Conservation (phyloP, 1,140 invertebrate genomes). For the Trissolcus basalis region DNA sequence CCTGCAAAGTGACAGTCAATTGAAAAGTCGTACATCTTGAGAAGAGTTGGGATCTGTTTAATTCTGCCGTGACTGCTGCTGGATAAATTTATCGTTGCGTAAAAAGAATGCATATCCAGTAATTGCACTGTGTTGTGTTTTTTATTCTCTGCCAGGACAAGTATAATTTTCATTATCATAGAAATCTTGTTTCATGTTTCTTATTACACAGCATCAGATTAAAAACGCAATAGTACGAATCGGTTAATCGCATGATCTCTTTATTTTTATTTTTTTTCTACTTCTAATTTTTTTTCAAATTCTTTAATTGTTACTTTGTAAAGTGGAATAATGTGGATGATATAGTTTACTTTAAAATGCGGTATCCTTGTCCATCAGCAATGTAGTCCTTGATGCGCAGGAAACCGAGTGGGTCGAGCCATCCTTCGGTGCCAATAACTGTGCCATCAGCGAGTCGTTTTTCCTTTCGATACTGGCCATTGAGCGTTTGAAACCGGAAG, state of each 20-base stretch:
- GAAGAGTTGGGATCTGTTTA: too few species aligned
- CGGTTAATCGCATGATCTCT: too few species aligned
- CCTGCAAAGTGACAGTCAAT: slow-evolving; percentile 55
- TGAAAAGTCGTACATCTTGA: too few species aligned
- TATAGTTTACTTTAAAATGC: slow-evolving; percentile 80
- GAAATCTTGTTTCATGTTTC: too few species aligned
- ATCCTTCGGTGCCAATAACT: slow-evolving; percentile 80
- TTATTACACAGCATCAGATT: neutral
- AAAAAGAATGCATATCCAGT: too few species aligned
- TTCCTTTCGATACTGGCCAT: slow-evolving; percentile 91
- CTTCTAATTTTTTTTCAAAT: neutral
- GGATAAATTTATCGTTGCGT: too few species aligned
- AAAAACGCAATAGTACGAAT: neutral
- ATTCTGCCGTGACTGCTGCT: too few species aligned
- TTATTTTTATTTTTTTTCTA: neutral
- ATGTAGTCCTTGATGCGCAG: slow-evolving; percentile 90
- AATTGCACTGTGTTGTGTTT: too few species aligned
- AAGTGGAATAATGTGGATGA: neutral
- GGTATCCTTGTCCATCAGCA: slow-evolving; percentile 86
- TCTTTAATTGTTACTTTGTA: neutral
- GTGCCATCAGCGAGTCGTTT: slow-evolving; percentile 88
- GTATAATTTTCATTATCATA: too few species aligned
- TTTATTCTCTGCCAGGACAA: too few species aligned
- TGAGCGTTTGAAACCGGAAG: slow-evolving; percentile 90
- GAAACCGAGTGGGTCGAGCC: slow-evolving; percentile 89